Percentiles rank a stretch among this genome's conserved stretches.
Evolutionary conservation across 2,888 invertebrate species (phyloP).

Genomic region (Labia minor): DNA sequence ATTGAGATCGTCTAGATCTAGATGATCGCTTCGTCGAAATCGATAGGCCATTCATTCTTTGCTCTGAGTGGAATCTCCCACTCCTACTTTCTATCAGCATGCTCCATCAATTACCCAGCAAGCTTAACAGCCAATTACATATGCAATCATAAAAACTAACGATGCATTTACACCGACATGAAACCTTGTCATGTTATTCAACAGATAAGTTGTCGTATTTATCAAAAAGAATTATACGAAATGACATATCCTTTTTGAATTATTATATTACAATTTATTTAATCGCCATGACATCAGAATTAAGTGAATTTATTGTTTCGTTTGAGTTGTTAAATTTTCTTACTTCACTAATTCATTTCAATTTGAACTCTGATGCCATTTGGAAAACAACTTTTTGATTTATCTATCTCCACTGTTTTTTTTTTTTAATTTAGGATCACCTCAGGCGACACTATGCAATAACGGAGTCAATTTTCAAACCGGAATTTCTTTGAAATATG

Average conservation of each 20-base stretch:
- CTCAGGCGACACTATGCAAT: background rate
- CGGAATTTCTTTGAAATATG: too few species aligned
- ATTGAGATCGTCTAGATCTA: too few species aligned
- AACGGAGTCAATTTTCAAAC: too few species aligned
- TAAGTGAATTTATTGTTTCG: background rate
- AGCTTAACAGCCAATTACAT: background rate
- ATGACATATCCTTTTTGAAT: background rate
- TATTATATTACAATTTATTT: background rate
- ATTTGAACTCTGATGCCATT: background rate
- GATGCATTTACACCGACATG: slow-evolving; percentile 1
- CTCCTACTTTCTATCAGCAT: background rate
- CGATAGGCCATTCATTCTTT: background rate
- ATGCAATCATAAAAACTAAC: slow-evolving; percentile 13
- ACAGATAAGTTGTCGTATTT: background rate
- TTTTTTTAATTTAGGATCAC: background rate
- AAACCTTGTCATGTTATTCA: background rate
- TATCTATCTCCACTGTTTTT: background rate
- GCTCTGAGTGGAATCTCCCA: background rate
- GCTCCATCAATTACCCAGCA: background rate
- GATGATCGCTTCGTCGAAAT: background rate
- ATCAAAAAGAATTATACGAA: background rate
- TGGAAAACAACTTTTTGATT: background rate
- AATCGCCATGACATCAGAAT: slow-evolving; percentile 7
- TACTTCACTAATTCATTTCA: background rate
- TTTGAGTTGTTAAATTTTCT: background rate